phyloP scores from a whole-genome alignment of 2,888 invertebrate genomes.

The Mythimna albipuncta region DNA sequence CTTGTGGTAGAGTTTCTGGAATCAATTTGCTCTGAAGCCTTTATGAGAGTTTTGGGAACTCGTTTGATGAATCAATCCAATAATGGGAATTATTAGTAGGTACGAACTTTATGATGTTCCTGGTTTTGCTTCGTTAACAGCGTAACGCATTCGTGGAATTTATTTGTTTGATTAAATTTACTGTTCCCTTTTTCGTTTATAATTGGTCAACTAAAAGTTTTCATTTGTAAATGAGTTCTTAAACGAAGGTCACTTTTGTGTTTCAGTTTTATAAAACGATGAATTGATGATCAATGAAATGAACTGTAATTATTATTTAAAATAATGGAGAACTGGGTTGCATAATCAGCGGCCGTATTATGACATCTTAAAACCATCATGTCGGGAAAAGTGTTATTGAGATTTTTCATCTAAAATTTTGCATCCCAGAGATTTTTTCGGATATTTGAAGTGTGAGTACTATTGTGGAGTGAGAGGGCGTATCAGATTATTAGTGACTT shows the following conservation, averaged over 20 bases:
- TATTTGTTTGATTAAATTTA: background rate
- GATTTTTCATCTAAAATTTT: too few species aligned
- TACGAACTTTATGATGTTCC: background rate
- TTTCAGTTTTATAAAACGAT: background rate
- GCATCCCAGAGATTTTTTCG: too few species aligned
- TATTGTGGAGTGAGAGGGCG: too few species aligned
- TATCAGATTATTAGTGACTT: too few species aligned
- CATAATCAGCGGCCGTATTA: too few species aligned
- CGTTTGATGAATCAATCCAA: background rate
- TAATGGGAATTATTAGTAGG: conserved; percentile 1
- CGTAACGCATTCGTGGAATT: background rate
- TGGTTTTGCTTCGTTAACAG: background rate
- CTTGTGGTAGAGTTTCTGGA: too few species aligned
- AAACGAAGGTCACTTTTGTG: background rate
- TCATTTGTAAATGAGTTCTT: background rate
- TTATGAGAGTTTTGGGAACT: background rate
- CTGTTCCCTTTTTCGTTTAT: background rate
- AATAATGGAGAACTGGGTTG: too few species aligned
- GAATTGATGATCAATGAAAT: too few species aligned
- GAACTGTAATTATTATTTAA: too few species aligned
- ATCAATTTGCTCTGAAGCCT: conserved; percentile 8
- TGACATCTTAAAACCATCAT: too few species aligned
- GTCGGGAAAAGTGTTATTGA: too few species aligned
- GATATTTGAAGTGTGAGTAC: too few species aligned
- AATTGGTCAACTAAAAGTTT: background rate